Evolutionary conservation across 30 jellyfish, hydroid and myxozoan species (phyloP), one percentile per base, ranked within the genome.

Genomic region (Nemopilema nomurai): DNA sequence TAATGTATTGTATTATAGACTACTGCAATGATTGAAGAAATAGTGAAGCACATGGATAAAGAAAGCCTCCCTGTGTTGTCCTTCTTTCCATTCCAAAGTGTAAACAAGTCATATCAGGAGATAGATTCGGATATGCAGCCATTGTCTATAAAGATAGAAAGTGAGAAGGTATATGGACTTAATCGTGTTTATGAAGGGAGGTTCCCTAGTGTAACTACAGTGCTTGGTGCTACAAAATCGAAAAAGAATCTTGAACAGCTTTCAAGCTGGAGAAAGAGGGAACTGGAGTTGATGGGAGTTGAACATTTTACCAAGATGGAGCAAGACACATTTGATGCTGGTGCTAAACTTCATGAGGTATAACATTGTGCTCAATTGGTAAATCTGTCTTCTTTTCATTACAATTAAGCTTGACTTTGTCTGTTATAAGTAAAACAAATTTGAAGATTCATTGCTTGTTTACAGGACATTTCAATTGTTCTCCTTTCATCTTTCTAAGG

Each of bases 171-270:
- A 20, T 41, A 22, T 0, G 70, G 51, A 32, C 50, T 32, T 65
- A 87, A 83, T 8, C 74, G 90, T n/a, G 22, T 89, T 24, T 89
- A 80, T 71, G 74, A 72, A 22, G 82, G 86, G 50, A 51, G 49
- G 41, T 89, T 16, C 74, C 89, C 91, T 13, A 89, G 96, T 81
- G 96, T 89, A 4, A 89, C 96, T 50, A 71, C 96, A 1, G 78
- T 89, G 23, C 53, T 89, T 1, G 53, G 69, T 22, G 65, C 51
- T 1, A 89, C 96, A 41, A 82, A 51, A 70, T 68, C 95, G 25
- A 71, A 76, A 49, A 70, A 62, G 28, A 64, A 77, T 52, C 64
- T 53, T 16, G 69, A 29, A 31, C 65, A 33, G 65, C 80, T 86
- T 30, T 80, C 77, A 4, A 52, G 72, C 17, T 86, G 95, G 95